Base-by-base conservation (phyloP, 2,888 invertebrate genomes). In the Nephrotoma appendiculata region DNA sequence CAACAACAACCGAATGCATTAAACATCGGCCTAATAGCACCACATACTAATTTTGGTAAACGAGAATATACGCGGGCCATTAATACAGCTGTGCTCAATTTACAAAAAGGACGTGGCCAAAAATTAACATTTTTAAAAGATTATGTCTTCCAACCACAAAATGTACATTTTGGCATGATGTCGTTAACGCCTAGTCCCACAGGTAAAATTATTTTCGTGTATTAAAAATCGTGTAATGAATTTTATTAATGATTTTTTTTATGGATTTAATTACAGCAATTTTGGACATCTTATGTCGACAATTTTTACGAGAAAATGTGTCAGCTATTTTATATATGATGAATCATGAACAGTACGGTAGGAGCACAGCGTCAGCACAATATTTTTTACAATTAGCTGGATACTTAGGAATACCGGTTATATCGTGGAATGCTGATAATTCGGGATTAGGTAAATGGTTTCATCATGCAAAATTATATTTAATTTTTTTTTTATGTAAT, bases 371-470 rank as follows among this genome's bases (percentile, higher is more conserved):
- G 89, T 97, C 98, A 88, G 97, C 97, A 87, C 98, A 98, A 92
- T 98, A 98, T 92, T 97, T 98, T 92, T 94, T 98, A 88, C 98
- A 98, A 93, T 93, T 98, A 90, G 97, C 98, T 89, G 97, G 97
- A 87, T 98, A 98, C 92, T 93, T 98, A 89, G 98, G 98, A 88
- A 98, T 98, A 90, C 98, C 98, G 89, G 98, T 98, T 86, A 97
- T 98, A 89, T 97, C 98, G 7, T 99, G 98, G 98, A 98, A 98
- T 92, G 98, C 98, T 7, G 98, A 99, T 92, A 98, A 98, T 92
- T 97, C 98, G 71, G 98, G 98, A 57, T 93, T 98, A 87, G 94
- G 94, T 89, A 43, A 5, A 12, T 91, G 93, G 86, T 85, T 31
- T 31, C 31, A 2, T 31, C 31, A 31, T 31, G 31, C 31, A 31